These are phyloP conservation scores for Ennomos fuscantarius DNA, from an alignment of 2,888 invertebrate species.

Conservation along the genomic window DNA sequence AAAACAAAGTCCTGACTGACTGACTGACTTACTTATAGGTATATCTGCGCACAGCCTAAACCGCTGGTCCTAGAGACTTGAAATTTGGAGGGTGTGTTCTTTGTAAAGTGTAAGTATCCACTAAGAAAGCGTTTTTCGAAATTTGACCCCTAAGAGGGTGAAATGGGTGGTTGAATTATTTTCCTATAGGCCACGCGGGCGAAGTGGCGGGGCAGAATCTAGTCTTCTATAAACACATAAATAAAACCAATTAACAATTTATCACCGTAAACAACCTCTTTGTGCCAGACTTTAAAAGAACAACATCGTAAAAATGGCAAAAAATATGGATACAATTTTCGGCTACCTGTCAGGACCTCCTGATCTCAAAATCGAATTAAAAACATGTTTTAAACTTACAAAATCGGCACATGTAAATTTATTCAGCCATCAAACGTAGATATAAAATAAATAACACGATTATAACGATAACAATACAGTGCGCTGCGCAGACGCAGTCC, in stretches of 20 bases:
- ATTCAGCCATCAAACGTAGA: conserved; percentile 77
- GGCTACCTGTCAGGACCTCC: conserved; percentile 45
- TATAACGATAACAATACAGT: conserved; percentile 80
- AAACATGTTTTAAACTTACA: conserved; percentile 41
- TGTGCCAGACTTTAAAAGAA: conserved; percentile 5
- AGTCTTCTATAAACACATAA: background rate
- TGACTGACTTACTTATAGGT: no score
- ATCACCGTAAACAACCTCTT: conserved; percentile 15
- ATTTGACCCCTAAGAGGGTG: no score
- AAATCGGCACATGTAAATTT: conserved; percentile 65
- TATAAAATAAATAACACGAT: conserved; percentile 77
- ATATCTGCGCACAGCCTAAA: no score
- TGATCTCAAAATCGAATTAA: conserved; percentile 50
- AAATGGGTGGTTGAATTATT: no score
- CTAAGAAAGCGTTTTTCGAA: no score
- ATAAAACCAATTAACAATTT: conserved; percentile 8
- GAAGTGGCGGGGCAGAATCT: no score
- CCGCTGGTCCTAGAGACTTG: no score
- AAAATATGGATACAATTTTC: conserved; percentile 25
- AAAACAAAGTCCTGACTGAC: no score
- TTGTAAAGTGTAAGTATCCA: no score
- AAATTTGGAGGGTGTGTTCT: no score
- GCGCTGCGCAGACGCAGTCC: conserved; percentile 71
- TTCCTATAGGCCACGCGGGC: no score
- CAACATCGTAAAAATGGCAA: conserved; percentile 18